Evolutionary conservation across 1,140 invertebrate species (phyloP).

Genomic region (Drosophila ananassae): DNA sequence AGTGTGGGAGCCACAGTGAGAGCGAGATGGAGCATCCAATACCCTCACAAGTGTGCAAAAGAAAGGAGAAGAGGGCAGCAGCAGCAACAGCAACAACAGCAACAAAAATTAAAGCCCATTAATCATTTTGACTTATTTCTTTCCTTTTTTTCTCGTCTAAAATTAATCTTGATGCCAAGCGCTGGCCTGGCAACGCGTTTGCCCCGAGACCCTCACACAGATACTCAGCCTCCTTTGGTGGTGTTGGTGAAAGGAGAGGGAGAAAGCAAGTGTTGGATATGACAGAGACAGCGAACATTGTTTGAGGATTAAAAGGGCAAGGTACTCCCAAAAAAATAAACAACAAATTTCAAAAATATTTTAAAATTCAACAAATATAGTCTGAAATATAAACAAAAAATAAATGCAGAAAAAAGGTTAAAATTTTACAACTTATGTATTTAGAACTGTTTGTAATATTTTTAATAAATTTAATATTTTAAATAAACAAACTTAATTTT

Average conservation of each 20-base stretch:
- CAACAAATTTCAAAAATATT: constrained; percentile 19
- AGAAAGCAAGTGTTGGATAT: constrained; percentile 21
- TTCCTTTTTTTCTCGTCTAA: constrained; percentile 81
- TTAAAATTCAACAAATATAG: not conserved
- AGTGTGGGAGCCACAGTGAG: constrained; percentile 11
- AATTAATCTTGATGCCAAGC: constrained; percentile 82
- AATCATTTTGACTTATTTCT: constrained; percentile 83
- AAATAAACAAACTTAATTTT: not conserved
- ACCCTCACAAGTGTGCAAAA: constrained; percentile 20
- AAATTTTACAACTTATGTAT: not conserved
- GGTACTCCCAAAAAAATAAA: constrained; percentile 29
- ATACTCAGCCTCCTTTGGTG: constrained; percentile 9
- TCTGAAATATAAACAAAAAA: not conserved
- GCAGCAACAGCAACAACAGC: constrained; percentile 54
- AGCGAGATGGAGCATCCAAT: constrained; percentile 7
- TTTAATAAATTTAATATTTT: not conserved
- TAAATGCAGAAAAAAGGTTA: not conserved
- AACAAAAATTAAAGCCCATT: constrained; percentile 82
- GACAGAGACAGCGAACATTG: constrained; percentile 33
- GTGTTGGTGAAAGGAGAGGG: constrained; percentile 19
- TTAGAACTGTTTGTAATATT: not conserved
- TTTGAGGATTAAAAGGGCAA: constrained; percentile 66
- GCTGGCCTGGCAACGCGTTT: constrained; percentile 57
- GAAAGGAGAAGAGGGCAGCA: constrained; percentile 20
- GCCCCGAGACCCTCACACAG: constrained; percentile 38